Evolutionary conservation across 2,113 vertebrate genomes (phyloP), one percentile per base, ranked within the genome.

Genomic region (rat (Rattus norvegicus)): DNA sequence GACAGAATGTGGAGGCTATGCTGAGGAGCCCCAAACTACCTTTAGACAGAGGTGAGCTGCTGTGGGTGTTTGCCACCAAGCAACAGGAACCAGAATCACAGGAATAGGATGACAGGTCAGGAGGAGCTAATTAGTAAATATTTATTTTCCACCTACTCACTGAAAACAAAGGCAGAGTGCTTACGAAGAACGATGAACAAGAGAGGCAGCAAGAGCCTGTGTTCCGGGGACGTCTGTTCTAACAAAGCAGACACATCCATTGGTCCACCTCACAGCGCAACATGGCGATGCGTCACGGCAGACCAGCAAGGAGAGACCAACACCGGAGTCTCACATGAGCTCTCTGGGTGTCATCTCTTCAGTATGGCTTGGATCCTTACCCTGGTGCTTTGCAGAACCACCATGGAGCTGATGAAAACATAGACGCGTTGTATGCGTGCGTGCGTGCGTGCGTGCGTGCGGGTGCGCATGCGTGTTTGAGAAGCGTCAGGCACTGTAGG

Each of bases 211-310:
- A 10, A 49, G 49, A 28, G 26, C 49, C 77, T 67, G 20, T 24
- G 43, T 6, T 0, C 24, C 5, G 26, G 65, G n/a, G 16, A 28
- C 22, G 36, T 93, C 43, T 33, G 1, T 79, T 26, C 39, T 39
- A 13, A 24, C 22, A n/a, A 13, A 59, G 12, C 0, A 36, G 67
- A 67, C 0, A 2, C 2, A 0, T 28, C 30, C 5, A 2, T 2
- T 19, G 36, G 13, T 33, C 80, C 81, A 10, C 80, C n/a, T 13
- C 7, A 12, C 8, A 2, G 3, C 6, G 24, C 0, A 4, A 14
- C 11, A 39, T n/a, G 4, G 8, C 43, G 59, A 11, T 36, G 49
- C 0, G 0, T 14, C 14, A 0, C 0, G 12, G 47, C 26, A 28
- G 11, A 30, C 52, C 20, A 49, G 14, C 52, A 43, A 69, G 47